Conservation (phyloP, 2,797 vertebrate species). For the Tenualosa ilisha region DNA sequence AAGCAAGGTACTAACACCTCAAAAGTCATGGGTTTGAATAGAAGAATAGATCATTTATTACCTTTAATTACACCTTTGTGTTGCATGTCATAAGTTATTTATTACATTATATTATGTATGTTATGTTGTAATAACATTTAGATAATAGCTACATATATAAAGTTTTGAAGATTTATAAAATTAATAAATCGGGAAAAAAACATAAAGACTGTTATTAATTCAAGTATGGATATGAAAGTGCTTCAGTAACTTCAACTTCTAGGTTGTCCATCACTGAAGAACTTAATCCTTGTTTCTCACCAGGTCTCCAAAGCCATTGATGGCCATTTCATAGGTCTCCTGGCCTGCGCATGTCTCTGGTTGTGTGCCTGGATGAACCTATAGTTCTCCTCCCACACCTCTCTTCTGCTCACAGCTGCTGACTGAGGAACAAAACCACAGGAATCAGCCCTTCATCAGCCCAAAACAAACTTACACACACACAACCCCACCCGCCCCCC, state of each 20-base stretch:
- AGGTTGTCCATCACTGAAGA: neutral
- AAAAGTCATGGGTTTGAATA: neutral
- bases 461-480: neutral
- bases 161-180: too few species aligned
- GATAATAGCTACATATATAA: too few species aligned
- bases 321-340: conserved; percentile 31
- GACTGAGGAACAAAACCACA: neutral
- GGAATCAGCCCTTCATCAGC: neutral
- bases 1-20: too few species aligned
- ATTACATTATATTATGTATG: too few species aligned
- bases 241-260: neutral
- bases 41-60: neutral
- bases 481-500: neutral
- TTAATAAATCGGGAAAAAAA: too few species aligned
- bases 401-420: conserved; percentile 14
- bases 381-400: conserved; percentile 37
- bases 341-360: conserved; percentile 4
- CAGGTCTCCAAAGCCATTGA: conserved; percentile 39
- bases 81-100: too few species aligned
- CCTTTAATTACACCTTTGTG: neutral
- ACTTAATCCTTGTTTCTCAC: conserved; percentile 10
- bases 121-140: too few species aligned
- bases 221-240: neutral
- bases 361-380: conserved; percentile 28
- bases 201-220: too few species aligned